Base-by-base conservation (phyloP, 1,140 invertebrate species). In the Drosophila busckii region DNA sequence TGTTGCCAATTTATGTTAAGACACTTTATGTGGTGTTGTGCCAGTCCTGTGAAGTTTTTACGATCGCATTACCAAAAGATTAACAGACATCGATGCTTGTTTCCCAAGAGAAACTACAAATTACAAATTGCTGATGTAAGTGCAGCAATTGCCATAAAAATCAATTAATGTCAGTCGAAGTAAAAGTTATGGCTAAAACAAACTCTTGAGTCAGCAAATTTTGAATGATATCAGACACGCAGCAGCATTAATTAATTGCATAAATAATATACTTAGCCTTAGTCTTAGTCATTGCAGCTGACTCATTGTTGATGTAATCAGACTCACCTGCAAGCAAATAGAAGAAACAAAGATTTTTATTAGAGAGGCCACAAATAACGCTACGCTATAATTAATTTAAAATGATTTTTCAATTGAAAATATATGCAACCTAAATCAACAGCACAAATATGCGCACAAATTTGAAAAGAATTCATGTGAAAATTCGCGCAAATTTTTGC, bases 381-480 rank as follows among this genome's bases (percentile, higher is more conserved):
- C n/a, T n/a, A n/a, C n/a, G n/a, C n/a, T n/a, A n/a, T n/a, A n/a
- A n/a, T n/a, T n/a, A n/a, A n/a, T n/a, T n/a, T n/a, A n/a, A n/a
- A n/a, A n/a, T n/a, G n/a, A n/a, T n/a, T n/a, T n/a, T n/a, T n/a
- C n/a, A n/a, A n/a, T n/a, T n/a, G n/a, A n/a, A n/a, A n/a, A n/a
- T n/a, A n/a, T n/a, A n/a, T n/a, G n/a, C n/a, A n/a, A 52, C 70
- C 66, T 78, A 78, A 76, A 78, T 76, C 70, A 76, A 78, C 71
- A 69, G 55, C 16, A 40, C 34, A 82, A 80, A 80, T 80, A n/a
- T 69, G 75, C 64, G 58, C 73, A 73, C 69, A 78, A 78, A 78
- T 78, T 80, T 68, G 20, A 52, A 53, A 49, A 78, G 73, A 68
- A 45, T 58, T 65, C 68, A 66, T 55, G 61, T 53, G 31, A 60